phyloP scores from a whole-genome alignment of 1,140 invertebrate genomes.

The Zelostemma sp. region DNA sequence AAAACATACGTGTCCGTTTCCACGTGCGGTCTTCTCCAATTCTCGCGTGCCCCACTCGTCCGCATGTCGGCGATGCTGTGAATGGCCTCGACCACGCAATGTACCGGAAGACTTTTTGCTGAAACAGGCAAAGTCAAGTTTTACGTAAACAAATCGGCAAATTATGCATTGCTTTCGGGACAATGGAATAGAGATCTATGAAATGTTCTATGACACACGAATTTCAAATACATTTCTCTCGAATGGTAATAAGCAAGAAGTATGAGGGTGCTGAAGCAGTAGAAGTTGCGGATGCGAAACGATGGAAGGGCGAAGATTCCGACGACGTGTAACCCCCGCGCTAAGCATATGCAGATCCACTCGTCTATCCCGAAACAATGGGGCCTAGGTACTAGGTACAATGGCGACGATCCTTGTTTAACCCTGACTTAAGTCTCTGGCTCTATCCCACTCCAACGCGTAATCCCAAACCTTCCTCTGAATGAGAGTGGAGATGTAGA shows the following conservation, averaged over 20 bases:
- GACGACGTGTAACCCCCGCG: slow-evolving; percentile 63
- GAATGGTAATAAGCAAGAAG: slow-evolving; percentile 44
- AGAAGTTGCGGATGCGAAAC: slow-evolving; percentile 13
- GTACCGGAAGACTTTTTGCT: slow-evolving; percentile 93
- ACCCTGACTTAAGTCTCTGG: slow-evolving; percentile 70
- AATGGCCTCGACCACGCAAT: slow-evolving; percentile 90
- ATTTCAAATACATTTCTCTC: slow-evolving; percentile 29
- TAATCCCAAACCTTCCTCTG: slow-evolving; percentile 65
- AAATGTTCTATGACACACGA: slow-evolving; percentile 16
- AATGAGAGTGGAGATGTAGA: slow-evolving; percentile 48
- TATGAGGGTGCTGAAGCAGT: slow-evolving; percentile 27
- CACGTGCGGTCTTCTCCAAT: slow-evolving; percentile 76
- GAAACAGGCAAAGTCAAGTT: slow-evolving; percentile 60
- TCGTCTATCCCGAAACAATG: slow-evolving; percentile 70
- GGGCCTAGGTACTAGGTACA: slow-evolving; percentile 63
- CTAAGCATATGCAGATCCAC: slow-evolving; percentile 72
- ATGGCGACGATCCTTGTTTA: slow-evolving; percentile 71
- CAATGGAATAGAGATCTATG: too few species aligned
- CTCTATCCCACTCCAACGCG: slow-evolving; percentile 66
- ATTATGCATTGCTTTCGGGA: too few species aligned
- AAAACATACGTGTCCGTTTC: slow-evolving; percentile 95
- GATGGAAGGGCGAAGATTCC: slow-evolving; percentile 33
- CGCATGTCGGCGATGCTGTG: slow-evolving; percentile 77
- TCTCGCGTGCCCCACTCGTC: slow-evolving; percentile 65
- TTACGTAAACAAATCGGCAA: too few species aligned